phyloP scores from a whole-genome alignment of 1,140 invertebrate genomes.

The Cylas formicarius region DNA sequence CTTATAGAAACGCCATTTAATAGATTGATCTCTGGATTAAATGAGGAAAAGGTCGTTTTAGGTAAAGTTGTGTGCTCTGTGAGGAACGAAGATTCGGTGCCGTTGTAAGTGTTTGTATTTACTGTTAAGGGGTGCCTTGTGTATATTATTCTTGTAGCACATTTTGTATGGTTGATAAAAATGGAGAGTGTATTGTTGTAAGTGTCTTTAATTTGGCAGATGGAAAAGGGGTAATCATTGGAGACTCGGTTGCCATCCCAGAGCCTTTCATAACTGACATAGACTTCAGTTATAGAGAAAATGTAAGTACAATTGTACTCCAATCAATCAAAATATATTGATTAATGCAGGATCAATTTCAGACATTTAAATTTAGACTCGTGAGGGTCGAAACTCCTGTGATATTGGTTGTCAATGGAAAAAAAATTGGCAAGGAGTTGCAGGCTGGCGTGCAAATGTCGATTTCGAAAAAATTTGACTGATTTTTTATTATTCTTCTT shows the following conservation, averaged over 20 bases:
- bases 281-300: conserved; percentile 51
- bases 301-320: conserved; percentile 45
- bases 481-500: too few relatives aligned
- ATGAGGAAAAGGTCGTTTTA: conserved; percentile 61
- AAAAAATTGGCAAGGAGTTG: conserved; percentile 60
- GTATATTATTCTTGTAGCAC: conserved; percentile 53
- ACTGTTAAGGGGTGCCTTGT: background rate
- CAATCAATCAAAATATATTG: conserved; percentile 4
- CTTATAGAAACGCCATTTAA: conserved; percentile 46
- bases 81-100: conserved; percentile 63
- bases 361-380: conserved; percentile 65
- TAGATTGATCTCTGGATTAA: conserved; percentile 51
- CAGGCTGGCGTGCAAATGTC: conserved; percentile 51
- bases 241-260: conserved; percentile 73
- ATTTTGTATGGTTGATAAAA: conserved; percentile 72
- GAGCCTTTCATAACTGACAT: conserved; percentile 64
- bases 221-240: conserved; percentile 74
- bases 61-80: conserved; percentile 78
- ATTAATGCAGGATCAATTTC: conserved; percentile 34
- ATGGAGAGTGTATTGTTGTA: conserved; percentile 62
- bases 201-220: conserved; percentile 78
- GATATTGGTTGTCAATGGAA: conserved; percentile 67
- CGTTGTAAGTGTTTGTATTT: conserved; percentile 61
- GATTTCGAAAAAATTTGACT: conserved; percentile 38
- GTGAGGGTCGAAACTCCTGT: conserved; percentile 71